phyloP scores from a whole-genome alignment of 2,113 vertebrate species.

The Coptodon rendalli region DNA sequence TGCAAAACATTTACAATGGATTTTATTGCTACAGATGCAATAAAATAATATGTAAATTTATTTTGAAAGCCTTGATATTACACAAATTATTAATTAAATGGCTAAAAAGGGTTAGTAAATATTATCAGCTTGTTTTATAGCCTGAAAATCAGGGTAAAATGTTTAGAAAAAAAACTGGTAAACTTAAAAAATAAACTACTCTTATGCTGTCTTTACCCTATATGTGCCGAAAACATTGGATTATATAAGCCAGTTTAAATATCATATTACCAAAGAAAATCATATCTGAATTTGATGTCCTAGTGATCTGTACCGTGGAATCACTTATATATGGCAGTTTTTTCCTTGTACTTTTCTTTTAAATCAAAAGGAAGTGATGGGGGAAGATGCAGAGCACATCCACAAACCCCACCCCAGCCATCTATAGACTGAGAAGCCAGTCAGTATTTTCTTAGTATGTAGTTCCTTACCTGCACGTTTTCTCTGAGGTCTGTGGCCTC shows the following conservation, averaged over 20 bases:
- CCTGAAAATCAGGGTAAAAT: background rate
- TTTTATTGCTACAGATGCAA: background rate
- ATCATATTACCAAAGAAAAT: background rate
- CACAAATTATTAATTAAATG: background rate
- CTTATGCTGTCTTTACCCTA: background rate
- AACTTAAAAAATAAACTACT: background rate
- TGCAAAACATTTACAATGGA: background rate
- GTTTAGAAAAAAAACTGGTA: background rate
- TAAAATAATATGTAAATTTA: background rate
- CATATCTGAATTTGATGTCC: background rate
- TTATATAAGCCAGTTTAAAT: background rate
- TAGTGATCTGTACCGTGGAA: background rate
- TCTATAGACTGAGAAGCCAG: background rate
- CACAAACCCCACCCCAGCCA: background rate
- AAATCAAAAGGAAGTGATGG: background rate
- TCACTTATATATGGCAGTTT: background rate
- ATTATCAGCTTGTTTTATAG: background rate
- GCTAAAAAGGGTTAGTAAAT: background rate
- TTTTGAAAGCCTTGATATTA: background rate
- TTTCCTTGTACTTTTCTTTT: background rate
- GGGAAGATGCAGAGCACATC: background rate
- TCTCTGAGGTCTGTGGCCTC: conserved; percentile 90
- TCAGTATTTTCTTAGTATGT: background rate
- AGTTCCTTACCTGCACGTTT: conserved; percentile 83
- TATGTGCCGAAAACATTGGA: background rate